Conservation (phyloP, 2,888 invertebrate species). For the Zaprionus obscuricornis region DNA sequence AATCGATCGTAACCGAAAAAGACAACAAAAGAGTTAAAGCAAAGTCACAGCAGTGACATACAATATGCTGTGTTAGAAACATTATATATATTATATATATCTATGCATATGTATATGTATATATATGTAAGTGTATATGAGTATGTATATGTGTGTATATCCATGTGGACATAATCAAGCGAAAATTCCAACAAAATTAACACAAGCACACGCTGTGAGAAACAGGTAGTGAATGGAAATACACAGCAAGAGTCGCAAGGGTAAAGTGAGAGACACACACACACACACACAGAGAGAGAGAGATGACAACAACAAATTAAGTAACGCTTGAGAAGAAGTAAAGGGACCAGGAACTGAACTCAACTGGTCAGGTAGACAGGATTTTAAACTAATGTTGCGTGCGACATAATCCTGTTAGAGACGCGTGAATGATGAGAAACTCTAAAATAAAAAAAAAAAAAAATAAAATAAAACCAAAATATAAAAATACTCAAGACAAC, state of each 20-base stretch:
- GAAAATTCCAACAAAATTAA: conserved; percentile 66
- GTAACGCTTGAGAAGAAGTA: conserved; percentile 42
- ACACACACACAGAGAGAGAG: too few relatives aligned
- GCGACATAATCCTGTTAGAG: conserved; percentile 72
- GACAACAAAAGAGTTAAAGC: conserved; percentile 35
- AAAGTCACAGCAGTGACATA: conserved; percentile 46
- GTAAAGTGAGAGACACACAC: too few relatives aligned
- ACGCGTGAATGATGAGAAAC: conserved; percentile 65
- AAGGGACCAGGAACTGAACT: conserved; percentile 1
- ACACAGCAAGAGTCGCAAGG: neutral
- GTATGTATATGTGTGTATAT: conserved; percentile 30
- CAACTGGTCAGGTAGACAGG: conserved; percentile 26
- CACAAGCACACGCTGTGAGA: conserved; percentile 62
- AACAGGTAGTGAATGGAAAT: conserved; percentile 48
- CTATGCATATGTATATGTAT: conserved; percentile 1
- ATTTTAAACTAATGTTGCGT: conserved; percentile 63
- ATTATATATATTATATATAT: conserved; percentile 40
- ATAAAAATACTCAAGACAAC: neutral
- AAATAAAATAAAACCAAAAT: neutral
- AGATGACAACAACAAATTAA: conserved; percentile 59
- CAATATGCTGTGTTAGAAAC: too few relatives aligned
- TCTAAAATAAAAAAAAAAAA: conserved; percentile 1
- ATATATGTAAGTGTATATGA: conserved; percentile 36
- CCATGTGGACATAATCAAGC: conserved; percentile 76
- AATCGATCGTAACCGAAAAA: conserved; percentile 58